phyloP scores from a whole-genome alignment of 2,888 invertebrate species.

The Sturmia bella region DNA sequence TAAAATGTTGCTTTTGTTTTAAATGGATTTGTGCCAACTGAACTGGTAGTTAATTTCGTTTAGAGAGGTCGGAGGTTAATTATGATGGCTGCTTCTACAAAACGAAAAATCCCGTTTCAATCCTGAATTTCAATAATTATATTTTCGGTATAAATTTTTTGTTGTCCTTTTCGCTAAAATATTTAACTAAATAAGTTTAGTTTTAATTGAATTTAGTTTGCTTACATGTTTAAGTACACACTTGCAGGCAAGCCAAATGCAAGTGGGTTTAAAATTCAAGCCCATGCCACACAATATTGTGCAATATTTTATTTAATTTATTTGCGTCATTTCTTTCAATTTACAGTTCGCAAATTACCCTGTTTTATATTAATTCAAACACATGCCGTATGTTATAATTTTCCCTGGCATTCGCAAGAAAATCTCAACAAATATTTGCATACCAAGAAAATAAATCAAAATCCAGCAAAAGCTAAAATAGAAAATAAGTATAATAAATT shows the following conservation, averaged over 20 bases:
- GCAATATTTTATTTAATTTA: conserved; percentile 23
- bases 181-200: neutral
- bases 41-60: too few relatives aligned
- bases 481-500: neutral
- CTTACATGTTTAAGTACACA: neutral
- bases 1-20: too few relatives aligned
- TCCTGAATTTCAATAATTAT: too few relatives aligned
- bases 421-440: conserved; percentile 25
- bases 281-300: neutral
- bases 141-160: too few relatives aligned
- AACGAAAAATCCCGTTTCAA: too few relatives aligned
- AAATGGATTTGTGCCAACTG: too few relatives aligned
- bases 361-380: conserved; percentile 12
- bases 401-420: conserved; percentile 2
- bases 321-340: neutral
- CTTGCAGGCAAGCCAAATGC: conserved; percentile 14
- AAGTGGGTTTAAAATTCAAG: conserved; percentile 17
- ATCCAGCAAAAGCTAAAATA: neutral
- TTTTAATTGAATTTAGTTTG: conserved; percentile 4
- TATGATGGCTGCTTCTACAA: too few relatives aligned
- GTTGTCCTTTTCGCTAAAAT: neutral
- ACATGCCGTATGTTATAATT: neutral
- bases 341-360: neutral
- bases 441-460: conserved; percentile 12
- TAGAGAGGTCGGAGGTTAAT: too few relatives aligned